Conservation (phyloP, 2,113 vertebrate species). For the Nothoprocta pentlandii region DNA sequence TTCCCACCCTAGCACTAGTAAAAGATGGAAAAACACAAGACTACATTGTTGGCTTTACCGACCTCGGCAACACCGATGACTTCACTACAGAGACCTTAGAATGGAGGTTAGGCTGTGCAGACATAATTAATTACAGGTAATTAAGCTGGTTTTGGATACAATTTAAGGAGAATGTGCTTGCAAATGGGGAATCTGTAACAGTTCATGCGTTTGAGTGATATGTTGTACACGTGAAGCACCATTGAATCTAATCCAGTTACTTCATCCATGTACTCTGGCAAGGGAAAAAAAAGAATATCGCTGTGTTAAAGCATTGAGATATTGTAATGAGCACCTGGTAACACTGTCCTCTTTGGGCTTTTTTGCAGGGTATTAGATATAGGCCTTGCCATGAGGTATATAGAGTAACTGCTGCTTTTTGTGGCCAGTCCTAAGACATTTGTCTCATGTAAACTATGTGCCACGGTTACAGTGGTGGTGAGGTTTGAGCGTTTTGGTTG, state of each 20-base stretch:
- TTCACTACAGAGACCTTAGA: slow-evolving; percentile 94
- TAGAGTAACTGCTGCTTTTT: not conserved
- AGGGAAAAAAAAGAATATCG: not conserved
- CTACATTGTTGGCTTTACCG: slow-evolving; percentile 92
- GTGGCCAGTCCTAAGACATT: fast-evolving
- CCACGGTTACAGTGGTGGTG: not conserved
- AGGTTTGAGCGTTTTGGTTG: not conserved
- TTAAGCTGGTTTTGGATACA: not conserved
- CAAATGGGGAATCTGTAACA: not conserved
- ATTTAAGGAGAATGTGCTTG: not conserved
- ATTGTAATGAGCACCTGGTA: not conserved
- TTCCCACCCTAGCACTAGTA: slow-evolving; percentile 93
- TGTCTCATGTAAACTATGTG: not conserved
- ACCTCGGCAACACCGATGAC: slow-evolving; percentile 96
- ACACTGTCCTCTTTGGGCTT: not conserved
- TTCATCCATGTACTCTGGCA: not conserved
- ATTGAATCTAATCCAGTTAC: not conserved
- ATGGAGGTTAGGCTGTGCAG: slow-evolving; percentile 94
- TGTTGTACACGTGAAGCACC: not conserved
- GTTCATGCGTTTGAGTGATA: not conserved
- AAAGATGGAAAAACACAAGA: slow-evolving; percentile 95
- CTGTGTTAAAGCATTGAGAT: not conserved
- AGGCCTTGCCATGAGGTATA: not conserved
- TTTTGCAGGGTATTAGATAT: not conserved
- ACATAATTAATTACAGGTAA: slow-evolving; percentile 95